Evolutionary conservation across 53 echinoderm and acorn worm species (phyloP).

Genomic region (Echinarachnius parma): DNA sequence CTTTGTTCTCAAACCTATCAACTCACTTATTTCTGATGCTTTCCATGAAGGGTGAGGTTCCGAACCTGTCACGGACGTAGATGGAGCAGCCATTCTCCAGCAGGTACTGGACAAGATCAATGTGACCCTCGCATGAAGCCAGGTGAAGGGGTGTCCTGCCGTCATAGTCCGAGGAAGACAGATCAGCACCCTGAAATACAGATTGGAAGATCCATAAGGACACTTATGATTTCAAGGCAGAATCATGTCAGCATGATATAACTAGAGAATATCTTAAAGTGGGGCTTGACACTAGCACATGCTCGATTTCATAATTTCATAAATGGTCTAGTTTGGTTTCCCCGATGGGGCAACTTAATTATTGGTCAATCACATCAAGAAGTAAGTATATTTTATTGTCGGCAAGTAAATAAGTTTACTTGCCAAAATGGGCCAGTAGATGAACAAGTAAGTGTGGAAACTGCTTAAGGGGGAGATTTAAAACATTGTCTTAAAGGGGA

Average conservation of each 20-base stretch:
- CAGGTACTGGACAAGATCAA: slow-evolving; percentile 52
- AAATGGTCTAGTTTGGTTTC: background rate
- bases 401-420: no score
- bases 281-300: no score
- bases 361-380: no score
- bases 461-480: no score
- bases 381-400: no score
- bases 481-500: no score
- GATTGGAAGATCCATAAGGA: no score
- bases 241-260: background rate
- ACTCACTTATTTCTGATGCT: slow-evolving; percentile 54
- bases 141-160: slow-evolving; percentile 59
- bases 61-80: slow-evolving; percentile 58
- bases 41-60: slow-evolving; percentile 64
- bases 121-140: slow-evolving; percentile 56
- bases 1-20: no score
- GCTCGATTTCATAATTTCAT: no score
- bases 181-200: slow-evolving; percentile 48
- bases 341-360: no score
- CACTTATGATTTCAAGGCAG: background rate
- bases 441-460: no score
- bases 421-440: no score
- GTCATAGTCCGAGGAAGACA: slow-evolving; percentile 47
- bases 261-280: background rate
- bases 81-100: slow-evolving; percentile 56